Evolutionary conservation across 2,797 vertebrate genomes (phyloP).

Genomic region (Falco naumanni): DNA sequence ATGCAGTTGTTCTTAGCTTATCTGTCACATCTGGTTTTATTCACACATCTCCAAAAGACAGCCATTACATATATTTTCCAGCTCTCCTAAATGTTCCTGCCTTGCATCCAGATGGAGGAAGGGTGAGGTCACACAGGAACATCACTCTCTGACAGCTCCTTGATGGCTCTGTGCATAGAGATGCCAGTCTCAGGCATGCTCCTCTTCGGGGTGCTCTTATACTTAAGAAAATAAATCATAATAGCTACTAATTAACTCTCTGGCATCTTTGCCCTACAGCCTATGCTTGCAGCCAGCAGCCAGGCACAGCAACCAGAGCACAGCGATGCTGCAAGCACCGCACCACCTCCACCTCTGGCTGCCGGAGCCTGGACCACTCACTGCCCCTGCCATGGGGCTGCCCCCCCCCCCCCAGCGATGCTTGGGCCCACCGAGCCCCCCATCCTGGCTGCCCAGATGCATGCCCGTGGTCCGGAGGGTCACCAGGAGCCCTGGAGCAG

Average conservation of each 20-base stretch:
- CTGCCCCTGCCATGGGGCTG: rapidly evolving
- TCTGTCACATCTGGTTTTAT: constrained; percentile 58
- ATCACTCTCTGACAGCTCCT: constrained; percentile 48
- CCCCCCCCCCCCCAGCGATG: no score
- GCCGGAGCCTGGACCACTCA: not conserved
- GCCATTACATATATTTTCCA: constrained; percentile 20
- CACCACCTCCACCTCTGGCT: rapidly evolving
- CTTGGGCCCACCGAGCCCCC: no score
- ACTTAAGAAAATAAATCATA: not conserved
- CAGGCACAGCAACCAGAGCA: not conserved
- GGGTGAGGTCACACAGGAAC: constrained; percentile 35
- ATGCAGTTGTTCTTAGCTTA: constrained; percentile 33
- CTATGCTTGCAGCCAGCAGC: rapidly evolving
- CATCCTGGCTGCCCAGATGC: rapidly evolving
- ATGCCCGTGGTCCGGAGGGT: rapidly evolving
- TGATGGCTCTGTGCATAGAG: constrained; percentile 4
- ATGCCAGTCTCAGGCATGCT: not conserved
- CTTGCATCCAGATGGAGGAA: constrained; percentile 45
- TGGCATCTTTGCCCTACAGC: not conserved
- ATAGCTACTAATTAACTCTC: not conserved
- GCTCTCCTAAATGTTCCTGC: constrained; percentile 8
- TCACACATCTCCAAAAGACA: constrained; percentile 59
- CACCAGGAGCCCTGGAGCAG: rapidly evolving
- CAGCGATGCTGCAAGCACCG: rapidly evolving
- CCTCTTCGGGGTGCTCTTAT: not conserved